phyloP scores from a whole-genome alignment of 2,888 invertebrate genomes.

The Lepeophtheirus nordmannii region DNA sequence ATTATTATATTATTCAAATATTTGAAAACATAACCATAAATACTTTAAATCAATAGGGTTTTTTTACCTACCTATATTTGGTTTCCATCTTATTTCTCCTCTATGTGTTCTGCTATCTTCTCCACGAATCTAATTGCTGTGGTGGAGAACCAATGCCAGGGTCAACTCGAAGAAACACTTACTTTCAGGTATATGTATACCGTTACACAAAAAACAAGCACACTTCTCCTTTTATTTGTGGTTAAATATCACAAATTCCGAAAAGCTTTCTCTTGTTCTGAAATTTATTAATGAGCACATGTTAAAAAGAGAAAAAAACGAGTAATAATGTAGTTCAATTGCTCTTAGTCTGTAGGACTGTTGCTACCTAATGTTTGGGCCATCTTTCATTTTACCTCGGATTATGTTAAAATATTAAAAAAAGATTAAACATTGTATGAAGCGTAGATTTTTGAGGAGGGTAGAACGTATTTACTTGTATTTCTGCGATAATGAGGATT shows the following conservation, averaged over 20 bases:
- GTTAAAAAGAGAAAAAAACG: too few relatives aligned
- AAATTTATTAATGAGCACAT: too few relatives aligned
- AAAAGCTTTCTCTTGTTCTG: too few relatives aligned
- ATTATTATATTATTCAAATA: background rate
- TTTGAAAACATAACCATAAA: background rate
- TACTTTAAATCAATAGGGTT: slow-evolving; percentile 42
- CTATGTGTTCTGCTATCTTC: slow-evolving; percentile 83
- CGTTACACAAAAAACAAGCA: background rate
- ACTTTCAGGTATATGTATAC: slow-evolving; percentile 14
- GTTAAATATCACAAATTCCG: background rate
- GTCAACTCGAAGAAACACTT: slow-evolving; percentile 15
- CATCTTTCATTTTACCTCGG: background rate
- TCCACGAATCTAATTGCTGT: slow-evolving; percentile 50
- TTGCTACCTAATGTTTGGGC: background rate
- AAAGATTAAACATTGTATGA: too few relatives aligned
- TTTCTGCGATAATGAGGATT: too few relatives aligned
- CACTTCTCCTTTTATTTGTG: background rate
- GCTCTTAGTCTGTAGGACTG: background rate
- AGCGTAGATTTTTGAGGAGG: too few relatives aligned
- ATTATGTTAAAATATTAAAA: too few relatives aligned
- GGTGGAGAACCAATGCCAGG: slow-evolving; percentile 16
- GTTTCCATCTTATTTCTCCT: slow-evolving; percentile 79
- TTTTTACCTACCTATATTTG: slow-evolving; percentile 84
- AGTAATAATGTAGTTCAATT: background rate
- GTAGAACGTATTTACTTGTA: too few relatives aligned